Conservation (phyloP, 2,888 invertebrate genomes). For the Podotricha telesiphe region DNA sequence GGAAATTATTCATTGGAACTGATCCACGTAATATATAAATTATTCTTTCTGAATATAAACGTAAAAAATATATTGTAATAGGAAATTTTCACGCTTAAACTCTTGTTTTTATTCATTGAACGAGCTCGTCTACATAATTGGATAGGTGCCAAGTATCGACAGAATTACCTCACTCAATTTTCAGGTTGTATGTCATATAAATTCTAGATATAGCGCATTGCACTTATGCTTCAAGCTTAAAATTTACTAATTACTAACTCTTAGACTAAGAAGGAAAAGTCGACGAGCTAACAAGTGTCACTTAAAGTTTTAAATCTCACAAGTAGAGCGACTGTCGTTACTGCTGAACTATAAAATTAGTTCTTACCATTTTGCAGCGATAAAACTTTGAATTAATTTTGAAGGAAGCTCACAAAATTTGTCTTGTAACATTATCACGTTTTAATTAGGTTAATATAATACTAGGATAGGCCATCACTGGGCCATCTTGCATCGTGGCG, state of each 20-base stretch:
- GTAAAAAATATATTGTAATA: not conserved
- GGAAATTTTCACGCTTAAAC: slow-evolving; percentile 10
- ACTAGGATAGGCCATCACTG: no score
- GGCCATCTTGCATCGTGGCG: no score
- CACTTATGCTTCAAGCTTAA: not conserved
- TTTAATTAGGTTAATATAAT: not conserved
- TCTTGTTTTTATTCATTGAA: slow-evolving; percentile 15
- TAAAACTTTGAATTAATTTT: not conserved
- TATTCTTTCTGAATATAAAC: not conserved
- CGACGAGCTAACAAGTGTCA: slow-evolving; percentile 7
- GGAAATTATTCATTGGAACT: no score
- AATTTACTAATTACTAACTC: not conserved
- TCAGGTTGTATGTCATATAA: slow-evolving; percentile 7
- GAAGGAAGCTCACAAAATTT: not conserved
- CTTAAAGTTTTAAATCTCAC: slow-evolving; percentile 4
- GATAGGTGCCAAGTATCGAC: slow-evolving; percentile 11
- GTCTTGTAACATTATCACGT: not conserved
- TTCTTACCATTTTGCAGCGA: not conserved
- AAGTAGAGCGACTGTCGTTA: slow-evolving; percentile 2
- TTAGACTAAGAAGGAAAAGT: not conserved
- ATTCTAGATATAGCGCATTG: not conserved
- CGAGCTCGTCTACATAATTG: slow-evolving; percentile 10
- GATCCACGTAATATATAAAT: not conserved
- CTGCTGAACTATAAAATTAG: slow-evolving; percentile 7
- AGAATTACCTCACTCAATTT: slow-evolving; percentile 11